A percentile compares a stretch with the other conserved stretches of the same genome.
phyloP scores from a whole-genome alignment of 2,113 vertebrate species.

The Miniopterus natalensis region DNA sequence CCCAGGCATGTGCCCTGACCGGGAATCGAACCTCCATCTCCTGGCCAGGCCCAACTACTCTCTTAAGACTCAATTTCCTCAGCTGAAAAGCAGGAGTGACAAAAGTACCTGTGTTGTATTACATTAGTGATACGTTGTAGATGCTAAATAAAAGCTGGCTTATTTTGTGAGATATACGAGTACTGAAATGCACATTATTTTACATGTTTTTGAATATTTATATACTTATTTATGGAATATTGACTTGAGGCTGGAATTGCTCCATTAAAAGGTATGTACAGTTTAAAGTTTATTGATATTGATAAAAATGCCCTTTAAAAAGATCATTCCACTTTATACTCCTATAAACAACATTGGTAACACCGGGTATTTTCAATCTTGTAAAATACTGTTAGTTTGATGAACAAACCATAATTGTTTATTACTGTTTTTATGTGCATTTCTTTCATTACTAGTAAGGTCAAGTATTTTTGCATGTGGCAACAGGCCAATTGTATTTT shows the following conservation, averaged over 20 bases:
- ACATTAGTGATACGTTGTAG: neutral
- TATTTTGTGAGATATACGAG: neutral
- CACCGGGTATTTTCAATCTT: conserved; percentile 12
- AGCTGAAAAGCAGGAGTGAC: neutral
- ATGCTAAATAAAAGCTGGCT: neutral
- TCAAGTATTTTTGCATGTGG: conserved; percentile 12
- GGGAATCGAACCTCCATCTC: too few species aligned
- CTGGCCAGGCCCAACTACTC: too few species aligned
- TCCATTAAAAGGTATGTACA: conserved; percentile 18
- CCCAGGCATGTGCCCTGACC: too few species aligned
- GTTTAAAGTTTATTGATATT: neutral
- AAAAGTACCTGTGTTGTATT: neutral
- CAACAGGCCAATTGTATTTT: neutral
- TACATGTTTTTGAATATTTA: neutral
- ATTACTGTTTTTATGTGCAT: conserved; percentile 21
- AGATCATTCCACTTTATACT: neutral
- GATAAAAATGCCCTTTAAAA: conserved; percentile 15
- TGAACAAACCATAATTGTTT: conserved; percentile 37
- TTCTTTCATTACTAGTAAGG: conserved; percentile 49
- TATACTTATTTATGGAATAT: conserved; percentile 7
- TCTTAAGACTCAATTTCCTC: neutral
- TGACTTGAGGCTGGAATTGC: neutral
- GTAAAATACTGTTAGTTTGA: conserved; percentile 30
- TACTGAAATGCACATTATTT: neutral
- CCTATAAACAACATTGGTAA: neutral